Percentiles rank a stretch among this genome's conserved stretches.
Evolutionary conservation across 2,113 vertebrate genomes (phyloP).

Genomic region (Myrmecobius fasciatus): DNA sequence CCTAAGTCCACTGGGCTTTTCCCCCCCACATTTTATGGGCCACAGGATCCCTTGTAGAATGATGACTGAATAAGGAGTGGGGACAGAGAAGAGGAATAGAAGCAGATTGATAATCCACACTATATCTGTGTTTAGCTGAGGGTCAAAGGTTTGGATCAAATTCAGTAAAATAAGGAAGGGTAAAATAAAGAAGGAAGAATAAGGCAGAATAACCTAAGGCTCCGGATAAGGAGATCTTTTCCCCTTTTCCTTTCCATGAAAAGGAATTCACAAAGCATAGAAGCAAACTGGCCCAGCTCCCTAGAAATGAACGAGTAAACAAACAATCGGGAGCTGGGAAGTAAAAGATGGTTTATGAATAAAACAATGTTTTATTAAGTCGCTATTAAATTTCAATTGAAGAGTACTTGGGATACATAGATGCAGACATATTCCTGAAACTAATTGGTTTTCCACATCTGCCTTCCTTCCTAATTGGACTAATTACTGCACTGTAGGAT

Average conservation of each 20-base stretch:
- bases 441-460: slow-evolving; percentile 90
- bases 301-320: slow-evolving; percentile 69
- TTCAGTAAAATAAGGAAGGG: not conserved
- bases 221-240: not conserved
- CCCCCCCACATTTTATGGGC: not conserved
- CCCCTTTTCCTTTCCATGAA: not conserved
- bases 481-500: slow-evolving; percentile 88
- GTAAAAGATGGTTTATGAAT: slow-evolving; percentile 73
- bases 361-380: slow-evolving; percentile 85
- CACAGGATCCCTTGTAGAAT: not conserved
- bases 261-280: slow-evolving; percentile 39
- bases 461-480: slow-evolving; percentile 88
- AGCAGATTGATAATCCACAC: not conserved
- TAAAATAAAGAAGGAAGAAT: not conserved
- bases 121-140: not conserved
- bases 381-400: slow-evolving; percentile 82
- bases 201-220: too few relatives aligned
- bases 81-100: not conserved
- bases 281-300: slow-evolving; percentile 46
- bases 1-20: not conserved
- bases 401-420: slow-evolving; percentile 78
- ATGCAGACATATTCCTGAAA: slow-evolving; percentile 84
- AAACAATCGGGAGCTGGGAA: slow-evolving; percentile 66
- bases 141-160: not conserved
- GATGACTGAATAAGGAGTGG: not conserved